Evolutionary conservation across 2,113 vertebrate species (phyloP), one percentile per base, ranked within the genome.

Genomic region (Colinus virginianus): DNA sequence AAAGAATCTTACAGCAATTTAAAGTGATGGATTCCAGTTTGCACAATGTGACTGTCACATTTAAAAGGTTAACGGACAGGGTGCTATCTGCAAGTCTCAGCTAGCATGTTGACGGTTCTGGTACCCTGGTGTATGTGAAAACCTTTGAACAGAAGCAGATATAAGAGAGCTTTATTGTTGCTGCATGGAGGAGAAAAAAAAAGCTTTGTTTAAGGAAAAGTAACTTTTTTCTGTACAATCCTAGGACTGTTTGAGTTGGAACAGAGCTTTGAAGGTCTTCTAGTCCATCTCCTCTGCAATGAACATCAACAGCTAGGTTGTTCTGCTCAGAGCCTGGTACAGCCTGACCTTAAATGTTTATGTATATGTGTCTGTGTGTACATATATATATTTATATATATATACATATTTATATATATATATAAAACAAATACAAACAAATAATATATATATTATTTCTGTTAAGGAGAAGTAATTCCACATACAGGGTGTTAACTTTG

Each of bases 61-160:
- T 90, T 90, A 68, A 94, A 94, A 96, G 71, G 83, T 95, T 91
- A 94, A 95, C 91, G 76, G 82, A 90, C 88, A 80, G 61, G 34
- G 13, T 82, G 56, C 49, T 93, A 67, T 84, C 69, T 80, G 46
- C 43, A 80, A 22, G 12, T 59, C 59, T 84, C 34, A 34, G 34
- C 55, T 79, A 75, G 49, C 25, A 23, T 34, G 67, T 69, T 90
- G 88, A 80, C 88, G 40, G 34, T n/a, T 51, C 20, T 56, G 46
- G 70, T 61, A 64, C 36, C 21, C 25, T 49, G 34, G 42, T 63
- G 56, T 30, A 51, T 3, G 6, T 51, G 61, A 80, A 88, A 90
- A 22, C 38, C 30, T 77, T 90, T 48, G n/a, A 93, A 82, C 30
- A 82, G 55, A 28, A 82, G 49, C 6, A 63, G 4, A 5, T 58